phyloP scores from a whole-genome alignment of 1,140 invertebrate genomes.

The Gonioctena quinquepunctata region DNA sequence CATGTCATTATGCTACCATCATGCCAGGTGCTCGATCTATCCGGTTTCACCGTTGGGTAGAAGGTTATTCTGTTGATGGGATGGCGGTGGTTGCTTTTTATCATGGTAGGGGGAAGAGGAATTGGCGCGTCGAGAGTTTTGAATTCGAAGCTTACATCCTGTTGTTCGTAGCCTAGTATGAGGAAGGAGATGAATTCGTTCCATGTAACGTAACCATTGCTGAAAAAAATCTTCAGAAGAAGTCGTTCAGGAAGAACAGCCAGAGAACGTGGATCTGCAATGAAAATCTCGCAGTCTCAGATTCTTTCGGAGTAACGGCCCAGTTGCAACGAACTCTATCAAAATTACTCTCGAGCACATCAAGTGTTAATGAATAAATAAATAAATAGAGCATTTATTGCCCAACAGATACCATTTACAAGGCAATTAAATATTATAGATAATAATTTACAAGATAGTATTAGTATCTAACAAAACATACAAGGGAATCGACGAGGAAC shows the following conservation, averaged over 20 bases:
- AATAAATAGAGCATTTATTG: too few relatives aligned
- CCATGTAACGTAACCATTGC: conserved; percentile 66
- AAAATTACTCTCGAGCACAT: too few relatives aligned
- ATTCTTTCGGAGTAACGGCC: neutral
- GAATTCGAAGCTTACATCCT: conserved; percentile 56
- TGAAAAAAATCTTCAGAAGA: conserved; percentile 22
- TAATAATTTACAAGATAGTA: too few relatives aligned
- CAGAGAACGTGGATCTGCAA: neutral
- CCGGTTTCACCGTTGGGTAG: conserved; percentile 56
- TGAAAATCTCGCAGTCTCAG: neutral
- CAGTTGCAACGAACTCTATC: too few relatives aligned
- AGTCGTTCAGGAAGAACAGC: neutral
- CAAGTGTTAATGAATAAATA: too few relatives aligned
- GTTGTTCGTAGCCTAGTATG: conserved; percentile 66
- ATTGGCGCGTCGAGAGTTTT: conserved; percentile 64
- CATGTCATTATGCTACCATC: conserved; percentile 69
- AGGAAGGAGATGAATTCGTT: conserved; percentile 70
- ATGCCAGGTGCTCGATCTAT: conserved; percentile 57
- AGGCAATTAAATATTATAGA: too few relatives aligned
- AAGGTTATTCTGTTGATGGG: conserved; percentile 64
- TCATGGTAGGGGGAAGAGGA: conserved; percentile 59
- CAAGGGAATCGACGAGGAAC: too few relatives aligned
- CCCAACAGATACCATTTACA: too few relatives aligned
- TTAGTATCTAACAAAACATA: too few relatives aligned
- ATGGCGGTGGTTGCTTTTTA: conserved; percentile 66